A percentile compares a stretch with the other conserved stretches of the same genome.
phyloP scores from a whole-genome alignment of 2,888 invertebrate genomes.

The Mesochorus sp. region DNA sequence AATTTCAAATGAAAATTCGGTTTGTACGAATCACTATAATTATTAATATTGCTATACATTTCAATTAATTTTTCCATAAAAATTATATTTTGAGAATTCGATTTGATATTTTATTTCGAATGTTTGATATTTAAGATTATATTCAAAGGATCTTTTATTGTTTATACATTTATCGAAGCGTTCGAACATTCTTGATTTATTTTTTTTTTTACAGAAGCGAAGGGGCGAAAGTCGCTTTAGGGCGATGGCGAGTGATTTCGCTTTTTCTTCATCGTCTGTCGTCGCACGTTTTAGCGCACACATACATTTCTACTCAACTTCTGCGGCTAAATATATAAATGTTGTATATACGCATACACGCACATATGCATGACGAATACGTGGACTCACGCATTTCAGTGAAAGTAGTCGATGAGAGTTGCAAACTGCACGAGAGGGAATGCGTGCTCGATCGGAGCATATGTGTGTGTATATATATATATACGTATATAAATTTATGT shows the following conservation, averaged over 20 bases:
- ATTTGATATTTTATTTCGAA: too few species aligned
- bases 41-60: too few species aligned
- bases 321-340: neutral
- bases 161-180: too few species aligned
- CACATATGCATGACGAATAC: slow-evolving; percentile 30
- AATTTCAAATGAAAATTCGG: too few species aligned
- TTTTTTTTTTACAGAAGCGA: neutral
- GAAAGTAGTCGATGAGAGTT: slow-evolving; percentile 51
- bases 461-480: neutral
- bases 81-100: too few species aligned
- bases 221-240: slow-evolving; percentile 37
- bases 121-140: too few species aligned
- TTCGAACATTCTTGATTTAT: neutral
- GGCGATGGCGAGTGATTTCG: slow-evolving; percentile 51
- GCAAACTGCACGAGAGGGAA: slow-evolving; percentile 48
- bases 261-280: slow-evolving; percentile 55
- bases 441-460: slow-evolving; percentile 41
- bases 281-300: slow-evolving; percentile 35
- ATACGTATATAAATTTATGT: too few species aligned
- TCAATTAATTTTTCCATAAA: too few species aligned
- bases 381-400: slow-evolving; percentile 50
- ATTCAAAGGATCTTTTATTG: too few species aligned
- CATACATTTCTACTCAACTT: neutral
- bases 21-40: too few species aligned
- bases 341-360: neutral